phyloP scores from a whole-genome alignment of 2,113 vertebrate genomes.

The Gymnobelideus leadbeateri region DNA sequence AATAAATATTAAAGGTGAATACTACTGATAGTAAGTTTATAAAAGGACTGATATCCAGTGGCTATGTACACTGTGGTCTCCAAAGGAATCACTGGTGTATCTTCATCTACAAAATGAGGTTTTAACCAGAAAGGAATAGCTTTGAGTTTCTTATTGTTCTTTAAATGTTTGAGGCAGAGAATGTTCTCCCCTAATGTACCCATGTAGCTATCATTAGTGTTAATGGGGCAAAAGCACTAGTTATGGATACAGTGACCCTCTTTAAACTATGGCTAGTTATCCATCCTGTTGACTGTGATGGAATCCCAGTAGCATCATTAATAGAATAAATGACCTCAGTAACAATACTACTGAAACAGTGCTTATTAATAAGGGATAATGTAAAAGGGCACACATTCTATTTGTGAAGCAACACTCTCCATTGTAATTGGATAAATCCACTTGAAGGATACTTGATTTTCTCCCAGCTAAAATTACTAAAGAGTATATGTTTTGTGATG shows the following conservation, averaged over 20 bases:
- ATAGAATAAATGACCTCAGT: constrained; percentile 51
- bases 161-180: constrained; percentile 65
- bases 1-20: constrained; percentile 19
- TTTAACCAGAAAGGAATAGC: constrained; percentile 69
- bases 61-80: constrained; percentile 50
- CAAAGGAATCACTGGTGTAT: constrained; percentile 67
- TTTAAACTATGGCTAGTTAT: constrained; percentile 66
- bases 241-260: constrained; percentile 61
- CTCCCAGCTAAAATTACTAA: neutral
- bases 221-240: constrained; percentile 62
- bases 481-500: neutral
- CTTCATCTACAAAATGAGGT: constrained; percentile 62
- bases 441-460: neutral
- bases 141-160: constrained; percentile 74
- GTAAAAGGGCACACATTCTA: neutral
- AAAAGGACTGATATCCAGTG: neutral
- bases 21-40: constrained; percentile 43
- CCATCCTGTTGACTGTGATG: constrained; percentile 59
- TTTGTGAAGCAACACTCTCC: neutral
- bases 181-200: constrained; percentile 28
- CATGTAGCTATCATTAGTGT: constrained; percentile 10
- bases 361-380: constrained; percentile 28
- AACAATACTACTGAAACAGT: constrained; percentile 17
- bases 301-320: constrained; percentile 41
- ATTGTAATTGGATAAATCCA: constrained; percentile 14